Percentiles rank a stretch among this genome's conserved stretches.
Evolutionary conservation across 2,888 invertebrate genomes (phyloP).

Genomic region (Osedax frankpressi): DNA sequence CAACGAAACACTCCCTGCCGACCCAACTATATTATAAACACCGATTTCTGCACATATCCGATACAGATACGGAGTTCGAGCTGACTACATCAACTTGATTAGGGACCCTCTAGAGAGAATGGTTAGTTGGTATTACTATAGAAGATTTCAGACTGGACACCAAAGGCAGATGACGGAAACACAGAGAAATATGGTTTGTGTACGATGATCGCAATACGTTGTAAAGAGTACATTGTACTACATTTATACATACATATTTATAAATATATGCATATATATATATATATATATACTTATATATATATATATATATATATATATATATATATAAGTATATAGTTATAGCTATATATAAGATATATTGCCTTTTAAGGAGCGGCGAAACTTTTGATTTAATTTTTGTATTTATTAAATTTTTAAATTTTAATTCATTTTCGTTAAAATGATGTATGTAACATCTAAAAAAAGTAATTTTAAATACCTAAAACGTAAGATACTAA

Average conservation of each 20-base stretch:
- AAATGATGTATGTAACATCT: too few species aligned
- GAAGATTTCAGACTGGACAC: slow-evolving; percentile 25
- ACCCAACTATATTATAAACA: background rate
- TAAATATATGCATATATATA: background rate
- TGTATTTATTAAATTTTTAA: too few species aligned
- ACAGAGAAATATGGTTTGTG: slow-evolving; percentile 21
- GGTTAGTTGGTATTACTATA: slow-evolving; percentile 27
- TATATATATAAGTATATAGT: background rate
- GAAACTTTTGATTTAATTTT: too few species aligned
- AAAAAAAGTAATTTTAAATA: too few species aligned
- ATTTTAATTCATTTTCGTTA: too few species aligned
- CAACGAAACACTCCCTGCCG: background rate
- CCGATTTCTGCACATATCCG: too few species aligned
- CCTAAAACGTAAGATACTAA: too few species aligned
- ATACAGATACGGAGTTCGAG: slow-evolving; percentile 2
- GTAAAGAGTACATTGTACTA: background rate
- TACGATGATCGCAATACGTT: too few species aligned
- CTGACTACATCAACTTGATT: slow-evolving; percentile 23
- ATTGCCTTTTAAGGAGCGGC: too few species aligned
- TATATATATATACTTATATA: background rate
- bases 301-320: background rate
- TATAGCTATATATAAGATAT: background rate
- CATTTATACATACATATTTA: background rate
- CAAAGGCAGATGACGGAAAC: slow-evolving; percentile 17
- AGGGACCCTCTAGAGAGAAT: slow-evolving; percentile 25